Percentiles rank a stretch among this genome's conserved stretches.
Evolutionary conservation across 2,113 vertebrate genomes (phyloP).

Genomic region (Lynx canadensis): DNA sequence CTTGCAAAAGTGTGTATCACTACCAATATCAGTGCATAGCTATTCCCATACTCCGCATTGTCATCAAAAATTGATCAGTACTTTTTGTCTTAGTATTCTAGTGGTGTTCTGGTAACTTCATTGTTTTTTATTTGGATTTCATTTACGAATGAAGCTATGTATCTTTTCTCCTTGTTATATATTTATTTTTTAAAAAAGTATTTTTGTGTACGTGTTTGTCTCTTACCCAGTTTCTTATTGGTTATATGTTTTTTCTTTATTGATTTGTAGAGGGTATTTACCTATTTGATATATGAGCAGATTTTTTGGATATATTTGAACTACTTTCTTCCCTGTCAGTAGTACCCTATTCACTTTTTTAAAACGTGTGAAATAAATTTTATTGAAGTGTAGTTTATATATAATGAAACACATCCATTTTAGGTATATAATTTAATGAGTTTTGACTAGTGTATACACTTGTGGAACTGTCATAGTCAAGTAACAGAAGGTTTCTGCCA

Average conservation of each 20-base stretch:
- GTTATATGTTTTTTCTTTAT: neutral
- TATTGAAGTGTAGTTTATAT: neutral
- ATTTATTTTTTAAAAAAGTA: neutral
- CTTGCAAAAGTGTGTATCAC: neutral
- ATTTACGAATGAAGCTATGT: neutral
- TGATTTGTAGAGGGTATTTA: neutral
- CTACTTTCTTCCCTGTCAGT: neutral
- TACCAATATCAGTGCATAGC: neutral
- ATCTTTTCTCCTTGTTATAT: neutral
- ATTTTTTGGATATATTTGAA: neutral
- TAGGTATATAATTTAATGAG: neutral
- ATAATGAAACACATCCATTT: neutral
- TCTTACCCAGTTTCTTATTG: neutral
- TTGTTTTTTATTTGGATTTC: neutral
- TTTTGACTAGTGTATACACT: neutral
- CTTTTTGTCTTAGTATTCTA: constrained; percentile 13
- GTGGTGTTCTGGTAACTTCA: neutral
- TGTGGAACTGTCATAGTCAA: neutral
- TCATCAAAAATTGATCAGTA: neutral
- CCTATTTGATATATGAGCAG: neutral
- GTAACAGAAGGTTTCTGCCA: neutral
- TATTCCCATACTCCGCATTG: neutral
- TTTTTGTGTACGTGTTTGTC: neutral
- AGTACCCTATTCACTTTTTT: neutral
- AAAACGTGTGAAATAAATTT: neutral